phyloP scores from a whole-genome alignment of 2,888 invertebrate genomes.

The Ferrisia virgata region DNA sequence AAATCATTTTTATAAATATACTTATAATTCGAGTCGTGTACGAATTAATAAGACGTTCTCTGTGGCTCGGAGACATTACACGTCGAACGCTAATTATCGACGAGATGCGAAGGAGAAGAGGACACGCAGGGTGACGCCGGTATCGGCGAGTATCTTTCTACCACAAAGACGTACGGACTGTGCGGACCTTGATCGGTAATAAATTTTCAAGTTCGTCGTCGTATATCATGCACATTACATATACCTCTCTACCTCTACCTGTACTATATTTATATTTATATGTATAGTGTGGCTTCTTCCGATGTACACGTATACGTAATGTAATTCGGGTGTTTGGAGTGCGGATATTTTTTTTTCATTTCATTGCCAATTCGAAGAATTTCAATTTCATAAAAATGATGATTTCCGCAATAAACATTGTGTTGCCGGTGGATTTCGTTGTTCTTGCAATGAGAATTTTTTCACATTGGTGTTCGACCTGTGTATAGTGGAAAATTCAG shows the following conservation, averaged over 20 bases:
- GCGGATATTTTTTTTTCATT: too few relatives aligned
- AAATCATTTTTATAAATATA: constrained; percentile 24
- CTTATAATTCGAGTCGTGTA: not conserved
- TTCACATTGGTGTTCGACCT: too few relatives aligned
- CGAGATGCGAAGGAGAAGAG: not conserved
- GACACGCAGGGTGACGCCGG: not conserved
- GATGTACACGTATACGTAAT: too few relatives aligned
- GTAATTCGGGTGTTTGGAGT: too few relatives aligned
- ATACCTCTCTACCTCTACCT: not conserved
- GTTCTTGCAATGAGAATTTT: too few relatives aligned
- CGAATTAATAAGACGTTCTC: not conserved
- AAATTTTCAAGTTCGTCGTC: constrained; percentile 11
- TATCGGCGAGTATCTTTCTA: not conserved
- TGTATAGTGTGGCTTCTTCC: too few relatives aligned
- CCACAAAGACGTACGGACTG: not conserved
- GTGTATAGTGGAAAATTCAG: too few relatives aligned
- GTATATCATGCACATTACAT: not conserved
- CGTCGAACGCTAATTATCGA: constrained; percentile 16
- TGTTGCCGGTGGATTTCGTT: too few relatives aligned
- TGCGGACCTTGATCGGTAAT: constrained; percentile 27
- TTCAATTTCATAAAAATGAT: too few relatives aligned
- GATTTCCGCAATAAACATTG: too few relatives aligned
- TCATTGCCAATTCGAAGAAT: too few relatives aligned
- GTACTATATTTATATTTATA: too few relatives aligned
- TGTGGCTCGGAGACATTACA: not conserved